These are phyloP conservation scores for Brachystomella parvula DNA, from an alignment of 1,140 invertebrate genomes.

Conservation along the genomic window DNA sequence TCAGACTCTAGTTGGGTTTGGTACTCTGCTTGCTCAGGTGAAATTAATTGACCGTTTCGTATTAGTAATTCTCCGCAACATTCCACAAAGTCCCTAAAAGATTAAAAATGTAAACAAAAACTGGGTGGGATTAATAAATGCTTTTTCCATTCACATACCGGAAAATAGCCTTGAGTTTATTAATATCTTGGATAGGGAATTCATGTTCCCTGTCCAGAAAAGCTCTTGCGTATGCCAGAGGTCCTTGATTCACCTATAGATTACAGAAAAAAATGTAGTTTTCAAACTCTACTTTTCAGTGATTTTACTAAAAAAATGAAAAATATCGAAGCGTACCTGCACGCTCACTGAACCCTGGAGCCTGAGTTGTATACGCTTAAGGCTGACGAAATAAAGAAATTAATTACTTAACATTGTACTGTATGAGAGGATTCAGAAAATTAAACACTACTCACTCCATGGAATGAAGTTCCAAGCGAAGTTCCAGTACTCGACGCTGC, in stretches of 20 bases:
- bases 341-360: conserved; percentile 36
- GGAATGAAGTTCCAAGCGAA: conserved; percentile 32
- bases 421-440: too few species aligned
- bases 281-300: background rate
- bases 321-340: conserved; percentile 25
- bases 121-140: background rate
- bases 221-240: conserved; percentile 35
- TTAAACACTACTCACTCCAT: too few species aligned
- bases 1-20: conserved; percentile 32
- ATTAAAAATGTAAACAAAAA: background rate
- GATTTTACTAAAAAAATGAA: background rate
- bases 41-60: conserved; percentile 34
- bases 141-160: conserved; percentile 21
- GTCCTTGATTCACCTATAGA: conserved; percentile 37
- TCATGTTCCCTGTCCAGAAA: conserved; percentile 37
- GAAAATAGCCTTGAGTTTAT: conserved; percentile 35
- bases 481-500: conserved; percentile 34
- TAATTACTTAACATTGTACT: too few species aligned
- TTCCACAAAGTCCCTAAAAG: conserved; percentile 37
- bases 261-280: background rate
- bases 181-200: conserved; percentile 35
- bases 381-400: too few species aligned
- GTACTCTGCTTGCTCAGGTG: conserved; percentile 34
- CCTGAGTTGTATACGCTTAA: conserved; percentile 35
- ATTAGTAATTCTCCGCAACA: conserved; percentile 36